Base-by-base conservation (phyloP, 2,113 vertebrate genomes). In the Ptilonorhynchus violaceus region DNA sequence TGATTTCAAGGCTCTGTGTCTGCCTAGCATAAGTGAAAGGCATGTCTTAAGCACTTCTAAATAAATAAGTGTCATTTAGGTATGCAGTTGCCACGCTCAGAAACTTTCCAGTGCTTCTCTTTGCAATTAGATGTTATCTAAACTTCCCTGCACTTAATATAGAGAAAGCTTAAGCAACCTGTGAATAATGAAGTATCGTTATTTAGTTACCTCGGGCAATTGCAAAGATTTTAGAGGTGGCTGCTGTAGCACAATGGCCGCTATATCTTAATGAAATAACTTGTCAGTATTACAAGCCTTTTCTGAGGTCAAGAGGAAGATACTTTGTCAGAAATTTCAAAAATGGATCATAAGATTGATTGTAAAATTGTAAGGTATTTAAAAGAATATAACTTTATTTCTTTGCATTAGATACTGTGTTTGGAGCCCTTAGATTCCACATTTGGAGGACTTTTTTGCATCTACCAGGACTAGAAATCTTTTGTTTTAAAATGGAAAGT, bases 11-110 rank as follows among this genome's bases (percentile, higher is more conserved):
- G 75, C 89, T 91, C 67, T 77, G 15, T 85, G 91, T 93, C 80
- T 96, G 96, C 84, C 84, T 92, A 37, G 86, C 78, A 74, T 91
- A 88, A 96, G 52, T 89, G 89, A 89, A 91, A 97, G 75, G 73
- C 92, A 93, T 66, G 66, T 97, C 83, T 96, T 92, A 95, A 96
- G 80, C 70, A 53, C 75, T 93, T 91, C 84, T 94, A 93, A 94
- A 95, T 96, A 97, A 96, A 96, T 96, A 96, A 91, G 60, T 96
- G 84, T 93, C 92, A 92, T 92, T 92, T 79, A 95, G 91, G 90
- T 92, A 96, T 96, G 93, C 72, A 74, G 96, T 92, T 94, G 83
- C 77, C 92, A 93, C 89, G 76, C 79, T 96, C 75, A 85, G 67
- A 96, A 90, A 90, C 79, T 88, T 94, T 96, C 88, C 96, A 94